Conservation (phyloP, 2,888 invertebrate species). For the Aphodius sticticus region DNA sequence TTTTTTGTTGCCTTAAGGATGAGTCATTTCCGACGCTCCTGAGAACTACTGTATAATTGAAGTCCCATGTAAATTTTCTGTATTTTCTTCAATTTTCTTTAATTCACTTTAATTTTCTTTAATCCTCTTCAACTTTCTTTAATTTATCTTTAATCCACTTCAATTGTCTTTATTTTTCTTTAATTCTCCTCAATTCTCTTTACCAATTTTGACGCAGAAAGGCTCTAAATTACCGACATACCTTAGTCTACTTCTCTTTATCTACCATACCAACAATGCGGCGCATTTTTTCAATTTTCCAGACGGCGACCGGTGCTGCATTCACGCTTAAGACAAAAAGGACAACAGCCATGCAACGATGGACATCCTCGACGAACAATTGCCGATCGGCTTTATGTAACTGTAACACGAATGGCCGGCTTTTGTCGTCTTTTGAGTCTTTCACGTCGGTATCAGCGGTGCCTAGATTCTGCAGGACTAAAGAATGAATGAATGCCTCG, state of each 20-base stretch:
- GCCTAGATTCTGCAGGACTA: not conserved
- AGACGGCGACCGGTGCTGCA: not conserved
- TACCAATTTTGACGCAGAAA: not conserved
- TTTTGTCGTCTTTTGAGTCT: not conserved
- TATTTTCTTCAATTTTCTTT: not conserved
- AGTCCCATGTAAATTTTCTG: too few species aligned
- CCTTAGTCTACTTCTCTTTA: not conserved
- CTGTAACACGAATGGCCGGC: not conserved
- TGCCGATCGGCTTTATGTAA: not conserved
- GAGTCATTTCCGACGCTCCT: too few species aligned
- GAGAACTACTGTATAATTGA: too few species aligned
- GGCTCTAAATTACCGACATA: not conserved
- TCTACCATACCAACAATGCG: not conserved
- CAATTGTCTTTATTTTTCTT: not conserved
- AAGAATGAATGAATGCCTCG: not conserved
- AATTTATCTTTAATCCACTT: not conserved
- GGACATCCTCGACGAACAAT: not conserved
- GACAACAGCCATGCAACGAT: not conserved
- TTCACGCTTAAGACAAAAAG: not conserved
- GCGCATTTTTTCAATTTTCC: not conserved
- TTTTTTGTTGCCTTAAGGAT: too few species aligned
- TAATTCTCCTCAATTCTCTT: not conserved
- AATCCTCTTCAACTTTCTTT: not conserved
- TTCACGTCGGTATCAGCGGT: not conserved
- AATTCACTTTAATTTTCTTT: not conserved